Percentiles rank a stretch among this genome's conserved stretches.
Conservation (phyloP, 2,888 invertebrate species). For the Parelbella ahira region DNA sequence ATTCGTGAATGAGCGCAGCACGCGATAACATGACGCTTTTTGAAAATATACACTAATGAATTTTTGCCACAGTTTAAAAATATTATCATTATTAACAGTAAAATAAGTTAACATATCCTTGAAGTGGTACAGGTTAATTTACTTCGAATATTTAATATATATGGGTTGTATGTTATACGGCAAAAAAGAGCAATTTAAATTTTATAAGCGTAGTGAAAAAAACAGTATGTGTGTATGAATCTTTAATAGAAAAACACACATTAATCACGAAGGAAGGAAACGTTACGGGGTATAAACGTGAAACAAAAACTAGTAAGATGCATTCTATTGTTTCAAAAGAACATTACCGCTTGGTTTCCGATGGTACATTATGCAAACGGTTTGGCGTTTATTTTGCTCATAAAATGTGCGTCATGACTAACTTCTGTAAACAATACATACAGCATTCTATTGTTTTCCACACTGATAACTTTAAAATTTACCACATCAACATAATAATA, state of each 20-base stretch:
- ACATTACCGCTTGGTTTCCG: conserved; percentile 21
- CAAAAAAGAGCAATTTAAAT: too few species aligned
- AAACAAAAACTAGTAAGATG: conserved; percentile 13
- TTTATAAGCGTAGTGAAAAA: too few species aligned
- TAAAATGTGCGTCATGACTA: conserved; percentile 11
- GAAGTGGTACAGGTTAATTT: too few species aligned
- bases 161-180: too few species aligned
- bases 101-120: too few species aligned
- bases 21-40: conserved; percentile 35
- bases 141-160: too few species aligned
- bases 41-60: too few species aligned
- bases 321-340: conserved; percentile 23
- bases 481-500: too few species aligned
- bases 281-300: conserved; percentile 13
- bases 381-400: conserved; percentile 10
- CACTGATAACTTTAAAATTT: too few species aligned
- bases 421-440: conserved; percentile 9
- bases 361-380: conserved; percentile 23
- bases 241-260: not conserved
- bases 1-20: conserved; percentile 37
- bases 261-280: conserved; percentile 6
- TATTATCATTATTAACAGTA: too few species aligned
- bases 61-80: too few species aligned
- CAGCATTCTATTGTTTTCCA: conserved; percentile 10
- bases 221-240: too few species aligned